Evolutionary conservation across 2,113 vertebrate species (phyloP).

Genomic region (Beaufortia kweichowensis): DNA sequence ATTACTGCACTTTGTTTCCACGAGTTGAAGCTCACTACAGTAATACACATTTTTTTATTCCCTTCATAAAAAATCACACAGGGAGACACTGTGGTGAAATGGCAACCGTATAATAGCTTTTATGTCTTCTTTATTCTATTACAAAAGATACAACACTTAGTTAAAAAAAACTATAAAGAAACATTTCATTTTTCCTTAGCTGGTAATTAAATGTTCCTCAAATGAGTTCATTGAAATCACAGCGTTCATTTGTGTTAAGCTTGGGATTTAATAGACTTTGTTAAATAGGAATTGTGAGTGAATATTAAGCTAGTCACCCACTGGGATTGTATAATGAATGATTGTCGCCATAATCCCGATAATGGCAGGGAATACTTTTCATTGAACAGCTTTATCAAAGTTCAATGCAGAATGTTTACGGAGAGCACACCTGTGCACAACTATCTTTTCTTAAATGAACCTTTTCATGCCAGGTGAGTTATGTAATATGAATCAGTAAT

Average conservation of each 20-base stretch:
- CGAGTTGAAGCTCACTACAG: slow-evolving; percentile 65
- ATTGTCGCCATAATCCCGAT: slow-evolving; percentile 75
- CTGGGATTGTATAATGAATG: slow-evolving; percentile 77
- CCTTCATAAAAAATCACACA: slow-evolving; percentile 64
- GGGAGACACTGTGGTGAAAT: slow-evolving; percentile 36
- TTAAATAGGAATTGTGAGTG: slow-evolving; percentile 74
- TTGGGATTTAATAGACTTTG: slow-evolving; percentile 75
- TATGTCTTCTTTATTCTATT: slow-evolving; percentile 66
- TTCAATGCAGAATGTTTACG: slow-evolving; percentile 54
- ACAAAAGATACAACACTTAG: slow-evolving; percentile 72
- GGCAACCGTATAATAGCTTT: slow-evolving; percentile 62
- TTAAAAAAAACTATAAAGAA: slow-evolving; percentile 71
- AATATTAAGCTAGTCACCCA: slow-evolving; percentile 74
- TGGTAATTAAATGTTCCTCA: slow-evolving; percentile 75
- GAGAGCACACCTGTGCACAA: slow-evolving; percentile 34
- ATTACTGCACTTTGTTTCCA: slow-evolving; percentile 64
- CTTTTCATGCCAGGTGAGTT: neutral
- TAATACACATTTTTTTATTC: slow-evolving; percentile 64
- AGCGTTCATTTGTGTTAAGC: slow-evolving; percentile 71
- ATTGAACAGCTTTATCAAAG: slow-evolving; percentile 67
- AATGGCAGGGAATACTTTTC: slow-evolving; percentile 71
- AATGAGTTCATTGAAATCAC: slow-evolving; percentile 72
- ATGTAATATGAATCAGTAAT: no score
- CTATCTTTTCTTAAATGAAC: neutral
- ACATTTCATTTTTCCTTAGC: slow-evolving; percentile 69